A percentile compares a stretch with the other conserved stretches of the same genome.
Conservation (phyloP, 92 coral and sea anemone genomes). For the Scolanthus callimorphus region DNA sequence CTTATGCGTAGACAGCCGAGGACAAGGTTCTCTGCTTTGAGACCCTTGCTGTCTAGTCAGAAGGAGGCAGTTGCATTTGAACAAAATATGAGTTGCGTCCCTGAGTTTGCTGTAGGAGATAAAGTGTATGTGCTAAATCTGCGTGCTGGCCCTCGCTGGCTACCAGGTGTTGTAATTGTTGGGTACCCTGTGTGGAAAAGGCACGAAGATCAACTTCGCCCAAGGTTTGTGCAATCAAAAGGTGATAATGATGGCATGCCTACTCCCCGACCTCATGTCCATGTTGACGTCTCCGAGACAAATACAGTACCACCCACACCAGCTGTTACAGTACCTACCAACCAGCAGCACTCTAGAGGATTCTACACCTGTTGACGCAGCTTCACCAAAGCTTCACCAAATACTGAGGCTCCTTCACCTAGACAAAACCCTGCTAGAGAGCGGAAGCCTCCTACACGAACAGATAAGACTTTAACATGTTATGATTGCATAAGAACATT, state of each 20-base stretch:
- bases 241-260: conserved; percentile 7
- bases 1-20: conserved; percentile 25
- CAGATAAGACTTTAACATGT: not conserved
- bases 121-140: conserved; percentile 23
- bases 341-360: not conserved
- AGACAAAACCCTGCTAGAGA: not conserved
- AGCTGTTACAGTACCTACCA: not conserved
- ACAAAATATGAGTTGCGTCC: conserved; percentile 15
- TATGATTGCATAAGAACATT: too few relatives aligned
- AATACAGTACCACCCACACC: not conserved
- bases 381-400: not conserved
- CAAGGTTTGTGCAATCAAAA: conserved; percentile 9
- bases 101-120: conserved; percentile 29
- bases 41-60: conserved; percentile 25
- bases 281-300: not conserved
- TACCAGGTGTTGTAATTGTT: conserved; percentile 22
- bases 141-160: conserved; percentile 32
- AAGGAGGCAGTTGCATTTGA: conserved; percentile 24
- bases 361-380: not conserved
- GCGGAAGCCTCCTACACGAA: not conserved
- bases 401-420: not conserved
- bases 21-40: conserved; percentile 25
- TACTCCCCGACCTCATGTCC: not conserved
- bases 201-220: conserved; percentile 37
- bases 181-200: conserved; percentile 27